Conservation (phyloP, 2,797 vertebrate species). For the Pseudotriccus pelzelni region DNA sequence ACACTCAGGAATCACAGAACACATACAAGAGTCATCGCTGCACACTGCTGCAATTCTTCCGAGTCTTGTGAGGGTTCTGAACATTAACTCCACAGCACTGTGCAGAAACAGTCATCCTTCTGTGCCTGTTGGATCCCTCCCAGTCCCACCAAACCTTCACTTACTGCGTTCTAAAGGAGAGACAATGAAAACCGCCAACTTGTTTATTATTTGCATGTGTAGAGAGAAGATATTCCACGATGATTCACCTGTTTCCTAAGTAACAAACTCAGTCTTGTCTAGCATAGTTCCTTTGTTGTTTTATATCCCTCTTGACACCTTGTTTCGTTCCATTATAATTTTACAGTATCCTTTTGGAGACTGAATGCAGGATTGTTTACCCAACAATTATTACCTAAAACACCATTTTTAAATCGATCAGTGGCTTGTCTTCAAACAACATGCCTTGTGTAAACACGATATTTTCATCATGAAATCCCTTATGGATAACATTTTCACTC, state of each 20-base stretch:
- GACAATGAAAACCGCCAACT: background rate
- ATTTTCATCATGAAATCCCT: background rate
- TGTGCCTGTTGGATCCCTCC: background rate
- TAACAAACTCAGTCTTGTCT: background rate
- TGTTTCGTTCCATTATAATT: background rate
- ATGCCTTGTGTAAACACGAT: background rate
- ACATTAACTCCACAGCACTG: background rate
- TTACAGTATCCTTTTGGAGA: background rate
- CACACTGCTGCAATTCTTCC: background rate
- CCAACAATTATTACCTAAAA: background rate
- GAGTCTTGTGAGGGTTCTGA: background rate
- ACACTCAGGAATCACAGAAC: background rate
- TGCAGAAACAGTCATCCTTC: background rate
- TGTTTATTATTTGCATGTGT: background rate
- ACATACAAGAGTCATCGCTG: background rate
- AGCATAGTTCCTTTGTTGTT: background rate
- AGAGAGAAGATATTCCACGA: background rate
- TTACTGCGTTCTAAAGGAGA: background rate
- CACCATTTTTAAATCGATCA: background rate
- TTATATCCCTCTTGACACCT: background rate
- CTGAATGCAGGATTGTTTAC: background rate
- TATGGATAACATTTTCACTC: background rate
- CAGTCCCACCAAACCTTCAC: background rate
- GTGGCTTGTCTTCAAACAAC: background rate
- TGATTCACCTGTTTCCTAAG: background rate